A percentile compares a stretch with the other conserved stretches of the same genome.
Conservation (phyloP, 2,113 vertebrate genomes). For the Tyrannus savana region DNA sequence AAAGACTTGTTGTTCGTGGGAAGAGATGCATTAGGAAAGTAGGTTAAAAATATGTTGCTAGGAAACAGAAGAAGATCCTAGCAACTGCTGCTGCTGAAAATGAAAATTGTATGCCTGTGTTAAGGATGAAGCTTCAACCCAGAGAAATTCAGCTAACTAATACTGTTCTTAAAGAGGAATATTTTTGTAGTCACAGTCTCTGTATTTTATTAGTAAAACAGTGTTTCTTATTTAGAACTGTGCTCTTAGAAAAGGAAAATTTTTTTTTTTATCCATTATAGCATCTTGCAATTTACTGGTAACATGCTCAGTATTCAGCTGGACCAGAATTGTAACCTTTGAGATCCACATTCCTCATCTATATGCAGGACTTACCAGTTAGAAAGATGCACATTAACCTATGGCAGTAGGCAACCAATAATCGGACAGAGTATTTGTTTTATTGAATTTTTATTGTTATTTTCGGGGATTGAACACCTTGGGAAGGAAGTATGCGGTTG, state of each 20-base stretch:
- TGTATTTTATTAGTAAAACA: not conserved
- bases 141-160: not conserved
- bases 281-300: not conserved
- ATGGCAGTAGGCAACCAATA: not conserved
- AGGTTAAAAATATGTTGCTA: constrained; percentile 73
- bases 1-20: not conserved
- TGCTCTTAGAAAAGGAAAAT: not conserved
- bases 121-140: not conserved
- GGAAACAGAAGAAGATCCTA: constrained; percentile 67
- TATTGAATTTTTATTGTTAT: not conserved
- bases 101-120: constrained; percentile 18
- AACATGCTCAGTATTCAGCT: not conserved
- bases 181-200: not conserved
- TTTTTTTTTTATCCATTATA: not conserved
- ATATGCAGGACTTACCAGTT: not conserved
- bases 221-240: not conserved
- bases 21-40: constrained; percentile 36
- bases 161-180: not conserved
- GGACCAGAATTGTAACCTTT: not conserved
- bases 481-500: not conserved
- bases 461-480: not conserved
- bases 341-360: not conserved
- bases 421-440: not conserved
- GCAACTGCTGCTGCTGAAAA: constrained; percentile 62
- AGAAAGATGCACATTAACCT: not conserved